These are phyloP conservation scores for Eulemur rubriventer DNA, from an alignment of 2,797 vertebrate species.

Conservation along the genomic window DNA sequence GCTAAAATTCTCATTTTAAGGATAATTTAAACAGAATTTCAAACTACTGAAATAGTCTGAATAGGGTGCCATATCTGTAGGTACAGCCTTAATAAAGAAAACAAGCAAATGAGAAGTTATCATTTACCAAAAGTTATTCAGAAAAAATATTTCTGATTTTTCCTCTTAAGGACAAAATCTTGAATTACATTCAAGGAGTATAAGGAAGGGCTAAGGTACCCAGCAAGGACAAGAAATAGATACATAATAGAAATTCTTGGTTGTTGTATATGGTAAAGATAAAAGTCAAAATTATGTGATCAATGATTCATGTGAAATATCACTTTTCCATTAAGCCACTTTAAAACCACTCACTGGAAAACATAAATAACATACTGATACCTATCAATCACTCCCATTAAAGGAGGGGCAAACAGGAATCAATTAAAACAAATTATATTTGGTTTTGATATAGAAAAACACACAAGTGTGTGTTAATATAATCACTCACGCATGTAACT, in stretches of 20 bases:
- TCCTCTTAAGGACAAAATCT: constrained; percentile 34
- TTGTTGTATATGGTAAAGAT: background rate
- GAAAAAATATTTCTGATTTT: constrained; percentile 20
- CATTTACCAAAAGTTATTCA: constrained; percentile 36
- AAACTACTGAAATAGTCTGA: constrained; percentile 15
- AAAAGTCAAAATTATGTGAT: constrained; percentile 26
- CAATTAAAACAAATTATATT: constrained; percentile 30
- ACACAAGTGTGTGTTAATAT: background rate
- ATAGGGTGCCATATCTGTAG: background rate
- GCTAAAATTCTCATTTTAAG: background rate
- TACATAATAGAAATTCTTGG: background rate
- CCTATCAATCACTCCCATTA: background rate
- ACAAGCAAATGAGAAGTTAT: constrained; percentile 11
- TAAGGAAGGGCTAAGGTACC: background rate
- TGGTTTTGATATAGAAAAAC: constrained; percentile 22
- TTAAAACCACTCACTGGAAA: constrained; percentile 21
- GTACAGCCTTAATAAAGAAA: constrained; percentile 5
- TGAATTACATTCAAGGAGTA: background rate
- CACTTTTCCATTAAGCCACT: constrained; percentile 15
- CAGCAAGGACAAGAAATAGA: constrained; percentile 11
- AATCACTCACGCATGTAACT: background rate
- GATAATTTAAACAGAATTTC: constrained; percentile 29
- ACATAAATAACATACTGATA: background rate
- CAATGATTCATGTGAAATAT: background rate
- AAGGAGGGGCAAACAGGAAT: background rate